Evolutionary conservation across 1,140 invertebrate species (phyloP).

Genomic region (Neodiprion lecontei): DNA sequence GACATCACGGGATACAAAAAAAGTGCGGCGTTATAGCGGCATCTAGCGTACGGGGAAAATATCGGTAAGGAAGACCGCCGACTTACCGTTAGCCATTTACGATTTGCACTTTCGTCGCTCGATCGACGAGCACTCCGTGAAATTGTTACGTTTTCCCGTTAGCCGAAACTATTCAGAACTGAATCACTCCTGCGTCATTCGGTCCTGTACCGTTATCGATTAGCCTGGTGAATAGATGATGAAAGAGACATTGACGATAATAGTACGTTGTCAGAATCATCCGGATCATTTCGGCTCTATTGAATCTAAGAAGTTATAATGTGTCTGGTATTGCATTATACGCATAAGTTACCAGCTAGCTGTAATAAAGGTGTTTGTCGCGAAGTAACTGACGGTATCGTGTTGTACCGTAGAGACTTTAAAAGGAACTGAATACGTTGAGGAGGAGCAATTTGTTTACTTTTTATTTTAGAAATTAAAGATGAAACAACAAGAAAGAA

Average conservation of each 20-base stretch:
- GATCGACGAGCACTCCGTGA: too few species aligned
- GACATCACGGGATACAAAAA: not conserved
- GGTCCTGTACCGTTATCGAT: too few species aligned
- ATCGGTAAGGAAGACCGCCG: not conserved
- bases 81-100: not conserved
- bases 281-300: too few species aligned
- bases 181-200: too few species aligned
- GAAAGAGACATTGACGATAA: too few species aligned
- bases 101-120: too few species aligned
- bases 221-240: too few species aligned
- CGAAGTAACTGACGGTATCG: not conserved
- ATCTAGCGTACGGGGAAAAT: not conserved
- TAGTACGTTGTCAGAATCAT: too few species aligned
- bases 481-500: not conserved
- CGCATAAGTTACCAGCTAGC: not conserved
- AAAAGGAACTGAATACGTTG: not conserved
- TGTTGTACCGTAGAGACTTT: not conserved
- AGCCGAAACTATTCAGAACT: not conserved
- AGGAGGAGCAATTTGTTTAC: not conserved
- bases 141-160: not conserved
- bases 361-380: not conserved
- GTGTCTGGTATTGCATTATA: not conserved
- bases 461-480: conserved; percentile 2
- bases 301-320: too few species aligned
- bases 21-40: not conserved